These are phyloP conservation scores for Eupeodes latifasciatus DNA, from an alignment of 2,888 invertebrate species.

Conservation along the genomic window DNA sequence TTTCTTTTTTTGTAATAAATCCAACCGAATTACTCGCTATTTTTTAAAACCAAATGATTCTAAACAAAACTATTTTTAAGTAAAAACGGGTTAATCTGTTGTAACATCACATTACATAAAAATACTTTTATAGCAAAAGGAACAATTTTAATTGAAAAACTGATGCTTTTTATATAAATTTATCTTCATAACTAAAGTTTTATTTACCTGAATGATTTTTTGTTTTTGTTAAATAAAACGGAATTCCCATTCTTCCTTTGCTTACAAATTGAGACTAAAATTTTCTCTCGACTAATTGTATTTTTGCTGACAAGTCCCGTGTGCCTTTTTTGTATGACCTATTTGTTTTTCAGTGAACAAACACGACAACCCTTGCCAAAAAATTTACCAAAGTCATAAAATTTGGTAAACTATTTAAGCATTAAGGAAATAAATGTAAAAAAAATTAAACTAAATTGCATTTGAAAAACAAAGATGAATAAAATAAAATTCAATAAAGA, in stretches of 20 bases:
- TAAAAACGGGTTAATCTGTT: too few relatives aligned
- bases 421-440: conserved; percentile 19
- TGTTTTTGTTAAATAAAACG: not conserved
- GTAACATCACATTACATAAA: too few relatives aligned
- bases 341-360: not conserved
- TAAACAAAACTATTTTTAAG: too few relatives aligned
- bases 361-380: conserved; percentile 10
- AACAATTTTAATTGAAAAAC: too few relatives aligned
- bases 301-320: not conserved
- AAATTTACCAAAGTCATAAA: conserved; percentile 66
- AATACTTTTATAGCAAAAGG: too few relatives aligned
- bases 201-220: not conserved
- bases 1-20: too few relatives aligned
- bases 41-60: too few relatives aligned
- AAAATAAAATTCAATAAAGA: not conserved
- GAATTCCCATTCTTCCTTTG: not conserved
- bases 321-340: not conserved
- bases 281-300: not conserved
- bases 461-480: not conserved
- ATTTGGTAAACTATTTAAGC: conserved; percentile 55
- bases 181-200: not conserved
- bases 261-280: not conserved
- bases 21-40: too few relatives aligned
- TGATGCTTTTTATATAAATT: too few relatives aligned
- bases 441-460: not conserved